phyloP scores from a whole-genome alignment of 2,888 invertebrate species.

The Mermis nigrescens region DNA sequence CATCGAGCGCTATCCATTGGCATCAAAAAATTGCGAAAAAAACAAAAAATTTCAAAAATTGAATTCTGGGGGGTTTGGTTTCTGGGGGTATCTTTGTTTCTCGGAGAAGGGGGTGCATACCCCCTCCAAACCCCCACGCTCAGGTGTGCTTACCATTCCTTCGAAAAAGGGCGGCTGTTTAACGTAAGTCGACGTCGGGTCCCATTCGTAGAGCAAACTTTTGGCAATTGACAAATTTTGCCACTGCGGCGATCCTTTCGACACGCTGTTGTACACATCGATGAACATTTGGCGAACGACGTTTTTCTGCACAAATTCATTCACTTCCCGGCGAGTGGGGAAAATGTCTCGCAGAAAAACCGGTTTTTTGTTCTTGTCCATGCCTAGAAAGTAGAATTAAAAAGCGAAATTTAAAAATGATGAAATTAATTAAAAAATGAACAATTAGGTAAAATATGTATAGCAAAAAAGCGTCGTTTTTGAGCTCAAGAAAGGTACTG shows the following conservation, averaged over 20 bases:
- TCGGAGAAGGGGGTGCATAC: no score
- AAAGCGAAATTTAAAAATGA: no score
- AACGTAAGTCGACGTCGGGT: constrained; percentile 70
- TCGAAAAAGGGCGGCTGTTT: constrained; percentile 89
- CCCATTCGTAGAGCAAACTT: constrained; percentile 76
- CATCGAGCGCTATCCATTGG: no score
- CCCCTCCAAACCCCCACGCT: no score
- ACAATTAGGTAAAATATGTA: no score
- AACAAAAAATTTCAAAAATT: no score
- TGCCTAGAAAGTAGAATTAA: constrained; percentile 41
- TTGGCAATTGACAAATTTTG: constrained; percentile 56
- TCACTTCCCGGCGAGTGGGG: constrained; percentile 71
- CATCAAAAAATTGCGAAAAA: no score
- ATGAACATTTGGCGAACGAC: constrained; percentile 94
- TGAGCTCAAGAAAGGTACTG: no score
- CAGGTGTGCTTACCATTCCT: constrained; percentile 50
- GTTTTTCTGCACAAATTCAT: constrained; percentile 54
- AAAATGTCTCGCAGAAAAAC: constrained; percentile 83
- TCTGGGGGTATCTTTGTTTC: no score
- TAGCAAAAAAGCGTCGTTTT: no score
- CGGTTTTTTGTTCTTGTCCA: constrained; percentile 47
- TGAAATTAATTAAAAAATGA: no score
- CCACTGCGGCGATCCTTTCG: constrained; percentile 46
- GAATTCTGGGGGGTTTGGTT: no score
- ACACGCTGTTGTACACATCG: constrained; percentile 48